These are phyloP conservation scores for Malacosoma neustria DNA, from an alignment of 2,888 invertebrate species.

Conservation along the genomic window DNA sequence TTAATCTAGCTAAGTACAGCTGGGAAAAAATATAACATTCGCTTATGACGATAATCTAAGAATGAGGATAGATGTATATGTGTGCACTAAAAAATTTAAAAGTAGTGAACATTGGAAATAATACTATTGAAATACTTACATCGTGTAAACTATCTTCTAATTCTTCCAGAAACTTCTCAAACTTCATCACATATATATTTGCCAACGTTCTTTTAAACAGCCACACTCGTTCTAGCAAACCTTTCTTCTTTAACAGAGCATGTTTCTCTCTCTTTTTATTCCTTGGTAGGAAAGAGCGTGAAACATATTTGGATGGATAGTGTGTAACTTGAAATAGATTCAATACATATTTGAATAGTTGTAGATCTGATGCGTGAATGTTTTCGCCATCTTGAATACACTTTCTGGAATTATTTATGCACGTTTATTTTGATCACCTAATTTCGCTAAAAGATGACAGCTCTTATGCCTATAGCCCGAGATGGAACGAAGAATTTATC, in stretches of 20 bases:
- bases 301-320: slow-evolving; percentile 1
- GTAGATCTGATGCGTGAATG: slow-evolving; percentile 31
- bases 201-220: slow-evolving; percentile 5
- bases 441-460: no score
- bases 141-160: slow-evolving; percentile 27
- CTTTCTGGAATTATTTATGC: slow-evolving; percentile 25
- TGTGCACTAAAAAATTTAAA: no score
- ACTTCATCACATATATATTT: slow-evolving; percentile 11
- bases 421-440: no score
- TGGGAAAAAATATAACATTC: no score
- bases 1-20: no score
- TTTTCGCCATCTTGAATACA: slow-evolving; percentile 6
- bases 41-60: no score
- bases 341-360: slow-evolving; percentile 35
- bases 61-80: no score
- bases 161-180: slow-evolving; percentile 22
- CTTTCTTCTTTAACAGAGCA: slow-evolving; percentile 13
- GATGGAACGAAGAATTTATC: no score
- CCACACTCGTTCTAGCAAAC: slow-evolving; percentile 17
- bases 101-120: no score
- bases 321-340: slow-evolving; percentile 24
- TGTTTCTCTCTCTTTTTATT: slow-evolving; percentile 14
- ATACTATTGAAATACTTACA: slow-evolving; percentile 26
- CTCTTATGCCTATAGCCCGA: no score
- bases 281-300: slow-evolving; percentile 10